Conservation (phyloP, 92 coral and sea anemone species). For the Heliopora coerulea region DNA sequence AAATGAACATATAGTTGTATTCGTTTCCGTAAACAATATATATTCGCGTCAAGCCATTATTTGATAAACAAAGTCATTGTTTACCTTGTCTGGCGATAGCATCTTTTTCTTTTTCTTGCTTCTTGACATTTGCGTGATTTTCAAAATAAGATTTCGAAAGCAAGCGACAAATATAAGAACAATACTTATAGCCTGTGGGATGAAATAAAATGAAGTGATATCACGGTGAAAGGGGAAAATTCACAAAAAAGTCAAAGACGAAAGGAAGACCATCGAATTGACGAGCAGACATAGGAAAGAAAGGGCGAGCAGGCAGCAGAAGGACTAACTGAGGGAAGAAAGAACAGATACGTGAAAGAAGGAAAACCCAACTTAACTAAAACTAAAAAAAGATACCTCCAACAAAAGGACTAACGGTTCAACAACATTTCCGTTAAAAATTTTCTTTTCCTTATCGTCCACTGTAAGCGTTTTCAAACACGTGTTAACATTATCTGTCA, state of each 20-base stretch:
- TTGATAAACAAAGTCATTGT: too few relatives aligned
- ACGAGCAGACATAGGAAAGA: too few relatives aligned
- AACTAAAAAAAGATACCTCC: conserved; percentile 60
- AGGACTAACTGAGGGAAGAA: too few relatives aligned
- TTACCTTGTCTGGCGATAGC: conserved; percentile 66
- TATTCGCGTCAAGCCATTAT: too few relatives aligned
- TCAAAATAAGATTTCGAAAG: conserved; percentile 63
- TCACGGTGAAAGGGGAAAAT: neutral
- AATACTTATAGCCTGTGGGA: conserved; percentile 63
- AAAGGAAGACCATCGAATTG: too few relatives aligned
- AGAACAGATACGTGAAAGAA: too few relatives aligned
- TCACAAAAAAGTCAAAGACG: neutral
- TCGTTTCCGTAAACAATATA: too few relatives aligned
- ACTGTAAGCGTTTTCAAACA: conserved; percentile 55
- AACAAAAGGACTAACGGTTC: conserved; percentile 79
- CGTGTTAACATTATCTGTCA: conserved; percentile 24
- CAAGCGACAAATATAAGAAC: conserved; percentile 67
- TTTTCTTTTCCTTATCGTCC: conserved; percentile 64
- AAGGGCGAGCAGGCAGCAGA: too few relatives aligned
- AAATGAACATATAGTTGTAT: too few relatives aligned
- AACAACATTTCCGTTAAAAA: conserved; percentile 75
- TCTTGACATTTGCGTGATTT: conserved; percentile 66
- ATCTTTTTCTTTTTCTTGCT: conserved; percentile 82
- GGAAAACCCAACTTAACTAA: neutral
- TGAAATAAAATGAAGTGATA: conserved; percentile 4